Conservation (phyloP, 1,140 invertebrate species). For the Drosophila subobscura region DNA sequence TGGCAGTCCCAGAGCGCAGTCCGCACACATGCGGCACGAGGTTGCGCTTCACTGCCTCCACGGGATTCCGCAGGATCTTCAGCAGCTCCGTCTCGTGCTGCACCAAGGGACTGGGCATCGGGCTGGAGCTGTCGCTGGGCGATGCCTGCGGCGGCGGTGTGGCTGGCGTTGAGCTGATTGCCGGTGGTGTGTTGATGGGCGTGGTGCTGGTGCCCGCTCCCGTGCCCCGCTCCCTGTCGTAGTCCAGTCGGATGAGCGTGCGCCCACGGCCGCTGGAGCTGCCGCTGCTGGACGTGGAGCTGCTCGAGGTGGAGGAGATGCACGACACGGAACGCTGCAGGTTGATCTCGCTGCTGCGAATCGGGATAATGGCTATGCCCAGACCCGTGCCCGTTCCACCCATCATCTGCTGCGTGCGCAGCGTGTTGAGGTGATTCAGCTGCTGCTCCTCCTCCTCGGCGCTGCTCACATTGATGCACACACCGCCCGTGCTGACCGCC, state of each 20-base stretch:
- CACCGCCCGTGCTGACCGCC: slow-evolving; percentile 84
- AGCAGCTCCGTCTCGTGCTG: slow-evolving; percentile 84
- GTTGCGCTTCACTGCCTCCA: slow-evolving; percentile 88
- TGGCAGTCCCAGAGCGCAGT: slow-evolving; percentile 20
- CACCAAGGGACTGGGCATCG: slow-evolving; percentile 34
- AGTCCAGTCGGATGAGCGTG: slow-evolving; percentile 74
- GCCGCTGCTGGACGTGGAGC: slow-evolving; percentile 67
- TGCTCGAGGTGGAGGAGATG: slow-evolving; percentile 77
- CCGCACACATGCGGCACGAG: slow-evolving; percentile 89
- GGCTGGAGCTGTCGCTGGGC: neutral
- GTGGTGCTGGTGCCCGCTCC: slow-evolving; percentile 54
- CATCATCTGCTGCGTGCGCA: slow-evolving; percentile 58
- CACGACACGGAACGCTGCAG: slow-evolving; percentile 76
- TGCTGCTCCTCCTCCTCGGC: slow-evolving; percentile 69
- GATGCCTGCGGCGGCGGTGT: slow-evolving; percentile 29
- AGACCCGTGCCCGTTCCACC: neutral
- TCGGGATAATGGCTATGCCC: slow-evolving; percentile 75
- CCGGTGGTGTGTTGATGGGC: slow-evolving; percentile 57
- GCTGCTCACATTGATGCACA: slow-evolving; percentile 85
- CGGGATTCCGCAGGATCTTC: slow-evolving; percentile 87
- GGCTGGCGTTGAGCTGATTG: slow-evolving; percentile 50
- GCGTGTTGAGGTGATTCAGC: slow-evolving; percentile 75
- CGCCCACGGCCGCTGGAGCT: slow-evolving; percentile 66
- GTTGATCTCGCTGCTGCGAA: slow-evolving; percentile 66
- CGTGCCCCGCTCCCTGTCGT: slow-evolving; percentile 57